Conservation (phyloP, 2,113 vertebrate species). For the Oxyruncus cristatus region DNA sequence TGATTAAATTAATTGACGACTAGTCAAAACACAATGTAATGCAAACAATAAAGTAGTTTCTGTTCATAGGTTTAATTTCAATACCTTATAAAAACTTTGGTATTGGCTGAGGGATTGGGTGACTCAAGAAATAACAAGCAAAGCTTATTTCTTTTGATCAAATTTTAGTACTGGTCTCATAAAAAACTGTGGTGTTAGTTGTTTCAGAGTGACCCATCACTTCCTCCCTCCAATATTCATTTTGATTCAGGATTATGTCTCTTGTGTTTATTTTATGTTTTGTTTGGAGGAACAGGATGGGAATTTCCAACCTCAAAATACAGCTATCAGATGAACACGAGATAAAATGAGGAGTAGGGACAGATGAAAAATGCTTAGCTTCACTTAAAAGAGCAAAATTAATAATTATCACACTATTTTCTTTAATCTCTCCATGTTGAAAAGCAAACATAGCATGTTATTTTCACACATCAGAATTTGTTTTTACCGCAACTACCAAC, state of each 20-base stretch:
- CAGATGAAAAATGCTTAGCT: constrained; percentile 30
- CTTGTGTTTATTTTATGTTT: not conserved
- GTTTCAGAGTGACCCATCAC: not conserved
- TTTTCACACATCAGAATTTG: constrained; percentile 67
- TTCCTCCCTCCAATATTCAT: not conserved
- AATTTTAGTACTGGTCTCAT: not conserved
- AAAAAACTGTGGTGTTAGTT: not conserved
- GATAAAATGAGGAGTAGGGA: not conserved
- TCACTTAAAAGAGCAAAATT: constrained; percentile 62
- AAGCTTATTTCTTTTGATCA: not conserved
- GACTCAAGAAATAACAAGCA: not conserved
- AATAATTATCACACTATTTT: constrained; percentile 55
- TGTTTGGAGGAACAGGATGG: not conserved
- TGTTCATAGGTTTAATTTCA: not conserved
- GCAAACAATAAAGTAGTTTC: not conserved
- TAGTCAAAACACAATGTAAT: not conserved
- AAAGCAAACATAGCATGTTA: constrained; percentile 61
- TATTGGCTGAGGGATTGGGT: not conserved
- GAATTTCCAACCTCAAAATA: not conserved
- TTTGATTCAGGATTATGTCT: not conserved
- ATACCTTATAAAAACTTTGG: not conserved
- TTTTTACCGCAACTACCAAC: constrained; percentile 53
- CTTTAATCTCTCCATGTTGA: constrained; percentile 59
- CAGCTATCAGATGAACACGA: not conserved
- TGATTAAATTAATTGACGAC: not conserved